phyloP scores from a whole-genome alignment of 2,888 invertebrate genomes.

The Latrodectus hesperus region DNA sequence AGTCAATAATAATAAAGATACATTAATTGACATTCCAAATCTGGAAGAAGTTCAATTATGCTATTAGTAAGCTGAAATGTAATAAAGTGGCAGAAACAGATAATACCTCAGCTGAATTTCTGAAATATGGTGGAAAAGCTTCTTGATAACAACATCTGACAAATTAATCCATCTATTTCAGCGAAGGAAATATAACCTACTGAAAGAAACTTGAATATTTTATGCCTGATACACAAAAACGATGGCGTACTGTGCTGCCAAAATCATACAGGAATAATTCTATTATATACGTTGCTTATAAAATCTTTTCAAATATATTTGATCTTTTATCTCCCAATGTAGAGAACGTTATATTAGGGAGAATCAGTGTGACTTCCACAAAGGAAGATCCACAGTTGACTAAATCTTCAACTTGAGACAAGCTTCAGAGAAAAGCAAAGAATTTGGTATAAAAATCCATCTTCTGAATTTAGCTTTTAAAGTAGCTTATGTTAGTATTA shows the following conservation, averaged over 20 bases:
- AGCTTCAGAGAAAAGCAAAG: neutral
- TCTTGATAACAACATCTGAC: neutral
- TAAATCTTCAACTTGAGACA: neutral
- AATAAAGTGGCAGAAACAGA: neutral
- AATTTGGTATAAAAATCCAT: neutral
- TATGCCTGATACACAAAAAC: neutral
- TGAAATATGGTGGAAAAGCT: neutral
- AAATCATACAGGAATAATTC: neutral
- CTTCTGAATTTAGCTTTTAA: no score
- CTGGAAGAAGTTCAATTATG: neutral
- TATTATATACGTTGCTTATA: neutral
- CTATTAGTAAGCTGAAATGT: neutral
- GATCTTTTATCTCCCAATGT: neutral
- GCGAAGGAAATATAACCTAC: neutral
- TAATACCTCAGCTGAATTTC: neutral
- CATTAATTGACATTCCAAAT: neutral
- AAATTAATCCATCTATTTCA: neutral
- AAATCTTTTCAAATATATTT: neutral
- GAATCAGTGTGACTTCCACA: neutral
- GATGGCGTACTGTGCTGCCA: neutral
- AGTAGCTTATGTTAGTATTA: no score
- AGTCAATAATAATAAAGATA: neutral
- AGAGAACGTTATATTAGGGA: neutral
- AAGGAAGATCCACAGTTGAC: neutral
- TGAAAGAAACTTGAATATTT: neutral